phyloP scores from a whole-genome alignment of 2,888 invertebrate species.

The Pimpla rufipes region DNA sequence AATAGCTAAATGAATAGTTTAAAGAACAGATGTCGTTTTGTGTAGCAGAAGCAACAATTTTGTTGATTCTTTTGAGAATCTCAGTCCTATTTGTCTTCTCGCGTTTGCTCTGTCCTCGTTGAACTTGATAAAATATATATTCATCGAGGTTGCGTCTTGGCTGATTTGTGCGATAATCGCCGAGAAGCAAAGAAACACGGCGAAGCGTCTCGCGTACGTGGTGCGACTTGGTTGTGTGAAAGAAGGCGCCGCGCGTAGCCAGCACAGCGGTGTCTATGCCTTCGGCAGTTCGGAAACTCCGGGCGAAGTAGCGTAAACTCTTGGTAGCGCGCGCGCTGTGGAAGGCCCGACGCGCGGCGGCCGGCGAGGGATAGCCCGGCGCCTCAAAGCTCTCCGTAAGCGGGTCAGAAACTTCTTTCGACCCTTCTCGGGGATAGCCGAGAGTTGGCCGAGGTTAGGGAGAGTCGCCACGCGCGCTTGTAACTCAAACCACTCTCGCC shows the following conservation, averaged over 20 bases:
- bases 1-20: no score
- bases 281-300: constrained; percentile 83
- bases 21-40: no score
- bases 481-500: constrained; percentile 69
- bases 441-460: no score
- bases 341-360: neutral
- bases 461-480: constrained; percentile 71
- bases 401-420: constrained; percentile 85
- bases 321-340: constrained; percentile 53
- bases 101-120: no score
- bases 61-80: no score
- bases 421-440: constrained; percentile 74
- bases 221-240: neutral
- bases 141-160: no score
- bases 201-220: neutral
- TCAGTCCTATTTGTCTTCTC: no score
- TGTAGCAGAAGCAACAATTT: no score
- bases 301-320: constrained; percentile 81
- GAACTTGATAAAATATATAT: no score
- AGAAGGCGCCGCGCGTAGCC: constrained; percentile 29
- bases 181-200: no score
- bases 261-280: constrained; percentile 74
- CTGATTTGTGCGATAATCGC: no score
- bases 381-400: constrained; percentile 78
- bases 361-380: constrained; percentile 62